Conservation (phyloP, 2,888 invertebrate species). For the Polylopha cassiicola region DNA sequence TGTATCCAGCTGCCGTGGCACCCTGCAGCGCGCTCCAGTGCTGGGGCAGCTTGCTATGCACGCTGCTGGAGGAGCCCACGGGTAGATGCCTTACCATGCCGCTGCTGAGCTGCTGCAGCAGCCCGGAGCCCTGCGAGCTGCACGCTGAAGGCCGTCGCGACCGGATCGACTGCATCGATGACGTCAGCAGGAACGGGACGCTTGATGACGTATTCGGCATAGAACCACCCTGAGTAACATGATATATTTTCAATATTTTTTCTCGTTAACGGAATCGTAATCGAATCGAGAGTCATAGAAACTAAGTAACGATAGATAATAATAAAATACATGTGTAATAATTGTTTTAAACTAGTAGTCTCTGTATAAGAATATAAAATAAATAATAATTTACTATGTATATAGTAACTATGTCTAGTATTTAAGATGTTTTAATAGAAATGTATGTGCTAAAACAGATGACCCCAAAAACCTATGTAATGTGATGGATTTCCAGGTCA, state of each 20-base stretch:
- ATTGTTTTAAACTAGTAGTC: too few relatives aligned
- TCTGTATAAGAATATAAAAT: too few relatives aligned
- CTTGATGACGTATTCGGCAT: conserved; percentile 94
- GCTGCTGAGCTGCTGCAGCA: conserved; percentile 92
- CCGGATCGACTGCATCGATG: conserved; percentile 77
- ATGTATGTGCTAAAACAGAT: too few relatives aligned
- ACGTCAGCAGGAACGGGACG: conserved; percentile 89
- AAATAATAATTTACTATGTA: too few relatives aligned
- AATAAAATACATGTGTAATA: too few relatives aligned
- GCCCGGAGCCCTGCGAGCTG: conserved; percentile 83
- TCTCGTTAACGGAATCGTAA: background rate
- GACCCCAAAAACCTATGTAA: too few relatives aligned
- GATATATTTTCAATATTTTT: conserved; percentile 11
- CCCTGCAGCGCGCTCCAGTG: conserved; percentile 73
- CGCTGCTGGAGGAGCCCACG: conserved; percentile 80
- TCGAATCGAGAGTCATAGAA: too few relatives aligned
- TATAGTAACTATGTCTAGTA: too few relatives aligned
- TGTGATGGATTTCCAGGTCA: too few relatives aligned
- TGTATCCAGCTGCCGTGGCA: conserved; percentile 73
- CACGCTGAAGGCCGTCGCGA: conserved; percentile 83
- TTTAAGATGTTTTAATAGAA: too few relatives aligned
- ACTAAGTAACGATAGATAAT: too few relatives aligned
- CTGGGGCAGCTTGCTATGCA: conserved; percentile 60
- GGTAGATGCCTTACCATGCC: conserved; percentile 95
- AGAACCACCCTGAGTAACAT: conserved; percentile 84